phyloP scores from a whole-genome alignment of 2,888 invertebrate species.

The Pherbina coryleti region DNA sequence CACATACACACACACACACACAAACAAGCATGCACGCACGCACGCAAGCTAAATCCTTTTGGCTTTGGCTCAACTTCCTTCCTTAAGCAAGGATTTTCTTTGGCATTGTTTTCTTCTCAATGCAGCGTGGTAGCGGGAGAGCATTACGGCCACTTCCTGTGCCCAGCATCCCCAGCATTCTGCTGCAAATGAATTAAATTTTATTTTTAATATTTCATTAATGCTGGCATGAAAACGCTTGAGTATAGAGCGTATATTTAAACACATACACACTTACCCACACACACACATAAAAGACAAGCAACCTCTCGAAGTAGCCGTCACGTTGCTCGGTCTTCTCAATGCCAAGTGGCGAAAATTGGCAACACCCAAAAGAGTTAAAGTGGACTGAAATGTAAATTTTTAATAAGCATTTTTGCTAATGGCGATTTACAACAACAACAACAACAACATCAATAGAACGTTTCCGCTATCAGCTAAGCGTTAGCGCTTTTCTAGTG shows the following conservation, averaged over 20 bases:
- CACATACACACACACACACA: no score
- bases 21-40: no score
- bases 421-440: conserved; percentile 64
- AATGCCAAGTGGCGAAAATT: conserved; percentile 33
- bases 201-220: conserved; percentile 67
- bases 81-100: neutral
- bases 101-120: neutral
- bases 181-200: conserved; percentile 67
- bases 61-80: neutral
- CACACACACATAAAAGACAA: neutral
- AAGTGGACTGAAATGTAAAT: conserved; percentile 60
- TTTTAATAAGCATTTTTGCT: conserved; percentile 69
- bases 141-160: conserved; percentile 45
- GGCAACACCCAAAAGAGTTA: conserved; percentile 40
- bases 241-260: conserved; percentile 49
- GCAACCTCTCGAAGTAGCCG: neutral
- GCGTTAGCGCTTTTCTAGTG: neutral
- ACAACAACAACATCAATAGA: conserved; percentile 40
- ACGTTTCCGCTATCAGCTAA: conserved; percentile 22
- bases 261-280: neutral
- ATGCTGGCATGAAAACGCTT: conserved; percentile 66
- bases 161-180: conserved; percentile 46
- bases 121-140: neutral
- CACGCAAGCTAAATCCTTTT: conserved; percentile 12
- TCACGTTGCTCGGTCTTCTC: neutral